These are phyloP conservation scores for Pandemis cinnamomeana DNA, from an alignment of 2,888 invertebrate genomes.

Conservation along the genomic window DNA sequence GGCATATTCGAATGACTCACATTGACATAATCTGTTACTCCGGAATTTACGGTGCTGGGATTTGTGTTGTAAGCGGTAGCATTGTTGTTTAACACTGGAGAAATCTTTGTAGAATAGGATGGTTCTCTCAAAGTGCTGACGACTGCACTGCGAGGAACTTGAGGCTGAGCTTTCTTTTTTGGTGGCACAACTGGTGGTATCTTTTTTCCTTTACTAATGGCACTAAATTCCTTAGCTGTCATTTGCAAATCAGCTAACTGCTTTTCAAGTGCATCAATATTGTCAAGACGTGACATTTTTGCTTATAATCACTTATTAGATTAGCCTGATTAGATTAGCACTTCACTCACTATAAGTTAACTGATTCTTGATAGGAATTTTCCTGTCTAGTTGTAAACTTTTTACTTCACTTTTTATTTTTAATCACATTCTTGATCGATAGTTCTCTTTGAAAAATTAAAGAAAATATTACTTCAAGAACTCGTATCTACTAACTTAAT, in stretches of 20 bases:
- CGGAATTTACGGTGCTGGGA: constrained; percentile 49
- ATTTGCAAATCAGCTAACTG: constrained; percentile 88
- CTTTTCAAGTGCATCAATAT: constrained; percentile 88
- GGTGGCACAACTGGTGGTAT: constrained; percentile 92
- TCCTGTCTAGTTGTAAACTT: constrained; percentile 10
- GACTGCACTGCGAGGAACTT: constrained; percentile 91
- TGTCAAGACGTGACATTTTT: constrained; percentile 74
- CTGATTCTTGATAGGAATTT: constrained; percentile 28
- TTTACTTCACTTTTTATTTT: neutral
- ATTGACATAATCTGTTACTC: constrained; percentile 71
- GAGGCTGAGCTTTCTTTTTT: constrained; percentile 87
- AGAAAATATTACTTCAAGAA: neutral
- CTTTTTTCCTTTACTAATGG: constrained; percentile 79
- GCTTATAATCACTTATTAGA: constrained; percentile 32
- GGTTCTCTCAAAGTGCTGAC: constrained; percentile 89
- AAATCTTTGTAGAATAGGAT: constrained; percentile 87
- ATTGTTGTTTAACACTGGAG: constrained; percentile 72
- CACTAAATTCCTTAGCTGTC: constrained; percentile 75
- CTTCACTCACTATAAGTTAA: constrained; percentile 33
- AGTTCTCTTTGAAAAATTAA: neutral
- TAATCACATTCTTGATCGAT: neutral
- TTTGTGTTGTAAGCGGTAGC: constrained; percentile 62
- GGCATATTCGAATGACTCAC: constrained; percentile 59
- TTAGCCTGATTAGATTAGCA: constrained; percentile 37
- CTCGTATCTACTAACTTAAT: neutral